phyloP scores from a whole-genome alignment of 1,140 invertebrate genomes.

The Sitophilus oryzae region DNA sequence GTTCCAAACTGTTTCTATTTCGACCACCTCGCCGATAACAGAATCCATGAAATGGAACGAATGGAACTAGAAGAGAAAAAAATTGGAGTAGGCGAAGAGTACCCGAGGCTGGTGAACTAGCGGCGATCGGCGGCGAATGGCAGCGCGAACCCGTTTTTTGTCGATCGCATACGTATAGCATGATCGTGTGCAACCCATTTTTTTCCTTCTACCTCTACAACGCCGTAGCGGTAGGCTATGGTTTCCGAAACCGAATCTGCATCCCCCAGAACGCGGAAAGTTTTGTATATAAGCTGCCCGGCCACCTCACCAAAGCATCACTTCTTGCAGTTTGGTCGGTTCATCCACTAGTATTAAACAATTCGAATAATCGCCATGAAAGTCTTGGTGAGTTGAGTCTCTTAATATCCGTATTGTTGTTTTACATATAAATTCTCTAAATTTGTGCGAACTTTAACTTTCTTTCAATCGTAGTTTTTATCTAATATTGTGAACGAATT shows the following conservation, averaged over 20 bases:
- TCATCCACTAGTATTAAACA: conserved; percentile 14
- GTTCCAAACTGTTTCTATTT: too few species aligned
- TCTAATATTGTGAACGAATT: too few species aligned
- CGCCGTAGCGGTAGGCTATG: conserved; percentile 21
- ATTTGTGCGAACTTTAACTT: too few species aligned
- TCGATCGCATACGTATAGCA: too few species aligned
- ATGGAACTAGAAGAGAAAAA: conserved; percentile 1
- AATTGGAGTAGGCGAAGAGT: conserved; percentile 23
- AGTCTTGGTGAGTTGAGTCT: conserved; percentile 26
- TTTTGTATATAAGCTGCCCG: conserved; percentile 21
- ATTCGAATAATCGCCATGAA: conserved; percentile 21
- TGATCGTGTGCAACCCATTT: conserved; percentile 25
- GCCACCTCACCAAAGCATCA: conserved; percentile 22
- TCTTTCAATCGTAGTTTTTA: too few species aligned
- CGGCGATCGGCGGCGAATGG: conserved; percentile 11
- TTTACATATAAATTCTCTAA: too few species aligned
- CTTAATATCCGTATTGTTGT: too few species aligned
- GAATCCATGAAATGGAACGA: too few species aligned
- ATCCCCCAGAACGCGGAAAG: conserved; percentile 12
- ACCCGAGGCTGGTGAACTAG: conserved; percentile 12
- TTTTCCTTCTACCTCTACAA: conserved; percentile 9
- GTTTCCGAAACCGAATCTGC: conserved; percentile 10
- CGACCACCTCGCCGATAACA: too few species aligned
- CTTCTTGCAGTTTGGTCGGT: conserved; percentile 27
- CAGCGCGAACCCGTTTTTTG: too few species aligned